Percentiles rank a stretch among this genome's conserved stretches.
phyloP scores from a whole-genome alignment of 2,797 vertebrate genomes.

The Enoplosus armatus region DNA sequence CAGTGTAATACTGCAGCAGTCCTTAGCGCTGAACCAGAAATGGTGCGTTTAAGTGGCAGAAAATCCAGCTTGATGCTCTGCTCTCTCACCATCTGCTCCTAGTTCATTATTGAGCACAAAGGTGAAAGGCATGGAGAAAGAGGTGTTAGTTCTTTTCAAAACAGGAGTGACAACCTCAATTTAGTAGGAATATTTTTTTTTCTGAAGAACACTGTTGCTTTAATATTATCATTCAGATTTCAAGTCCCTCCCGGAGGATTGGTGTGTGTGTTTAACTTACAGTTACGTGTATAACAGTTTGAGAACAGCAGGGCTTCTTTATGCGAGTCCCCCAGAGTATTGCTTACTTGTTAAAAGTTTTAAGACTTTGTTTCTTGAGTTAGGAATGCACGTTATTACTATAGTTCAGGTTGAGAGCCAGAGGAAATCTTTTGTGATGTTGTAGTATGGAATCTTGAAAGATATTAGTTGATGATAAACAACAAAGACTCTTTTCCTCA shows the following conservation, averaged over 20 bases:
- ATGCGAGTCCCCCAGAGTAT: constrained; percentile 6
- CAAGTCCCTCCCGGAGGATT: neutral
- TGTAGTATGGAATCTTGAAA: neutral
- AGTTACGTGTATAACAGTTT: too few relatives aligned
- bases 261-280: neutral
- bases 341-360: constrained; percentile 30
- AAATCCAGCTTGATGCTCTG: constrained; percentile 27
- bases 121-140: neutral
- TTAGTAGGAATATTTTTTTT: neutral
- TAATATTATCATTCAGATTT: constrained; percentile 3
- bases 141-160: constrained; percentile 20
- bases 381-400: neutral
- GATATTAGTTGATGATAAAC: constrained; percentile 3
- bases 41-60: constrained; percentile 19
- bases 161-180: neutral
- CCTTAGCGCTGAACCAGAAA: constrained; percentile 26
- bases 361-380: neutral
- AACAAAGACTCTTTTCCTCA: neutral
- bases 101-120: constrained; percentile 30
- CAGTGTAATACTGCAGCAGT: neutral
- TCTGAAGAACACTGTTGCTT: neutral
- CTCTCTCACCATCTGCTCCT: constrained; percentile 29
- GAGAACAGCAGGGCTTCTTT: constrained; percentile 11
- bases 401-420: constrained; percentile 1
- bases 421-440: neutral